Conservation (phyloP, 2,113 vertebrate species). For the Chlorodrepanis virens region DNA sequence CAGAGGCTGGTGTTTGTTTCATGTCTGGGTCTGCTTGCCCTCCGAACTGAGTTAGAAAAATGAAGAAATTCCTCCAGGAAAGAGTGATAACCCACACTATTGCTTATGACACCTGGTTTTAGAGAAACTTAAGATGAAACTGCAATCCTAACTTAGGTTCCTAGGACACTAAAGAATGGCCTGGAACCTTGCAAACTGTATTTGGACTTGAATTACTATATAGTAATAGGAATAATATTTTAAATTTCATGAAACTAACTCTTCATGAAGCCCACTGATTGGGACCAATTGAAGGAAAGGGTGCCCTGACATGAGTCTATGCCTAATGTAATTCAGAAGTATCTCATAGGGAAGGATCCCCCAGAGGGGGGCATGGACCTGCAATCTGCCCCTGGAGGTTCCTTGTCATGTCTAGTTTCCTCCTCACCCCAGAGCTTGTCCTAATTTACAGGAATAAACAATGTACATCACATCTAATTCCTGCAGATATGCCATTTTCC, state of each 20-base stretch:
- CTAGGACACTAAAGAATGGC: neutral
- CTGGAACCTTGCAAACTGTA: neutral
- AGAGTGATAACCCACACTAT: neutral
- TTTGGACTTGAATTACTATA: neutral
- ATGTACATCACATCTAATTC: neutral
- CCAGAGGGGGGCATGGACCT: too few relatives aligned
- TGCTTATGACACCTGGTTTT: neutral
- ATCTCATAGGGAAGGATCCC: neutral
- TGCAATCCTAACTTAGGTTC: neutral
- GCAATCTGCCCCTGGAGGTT: neutral
- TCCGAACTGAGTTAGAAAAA: neutral
- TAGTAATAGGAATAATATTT: neutral
- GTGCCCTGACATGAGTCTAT: neutral
- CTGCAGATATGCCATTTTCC: neutral
- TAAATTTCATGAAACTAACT: neutral
- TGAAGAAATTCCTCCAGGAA: neutral
- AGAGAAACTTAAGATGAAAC: neutral
- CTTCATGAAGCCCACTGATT: neutral
- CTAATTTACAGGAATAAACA: neutral
- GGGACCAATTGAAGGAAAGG: neutral
- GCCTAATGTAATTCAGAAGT: neutral
- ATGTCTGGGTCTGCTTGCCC: neutral
- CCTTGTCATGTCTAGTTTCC: neutral
- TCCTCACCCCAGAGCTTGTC: neutral
- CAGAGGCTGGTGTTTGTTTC: neutral